These are phyloP conservation scores for Ectobius pallidus DNA, from an alignment of 2,888 invertebrate genomes.

Conservation along the genomic window DNA sequence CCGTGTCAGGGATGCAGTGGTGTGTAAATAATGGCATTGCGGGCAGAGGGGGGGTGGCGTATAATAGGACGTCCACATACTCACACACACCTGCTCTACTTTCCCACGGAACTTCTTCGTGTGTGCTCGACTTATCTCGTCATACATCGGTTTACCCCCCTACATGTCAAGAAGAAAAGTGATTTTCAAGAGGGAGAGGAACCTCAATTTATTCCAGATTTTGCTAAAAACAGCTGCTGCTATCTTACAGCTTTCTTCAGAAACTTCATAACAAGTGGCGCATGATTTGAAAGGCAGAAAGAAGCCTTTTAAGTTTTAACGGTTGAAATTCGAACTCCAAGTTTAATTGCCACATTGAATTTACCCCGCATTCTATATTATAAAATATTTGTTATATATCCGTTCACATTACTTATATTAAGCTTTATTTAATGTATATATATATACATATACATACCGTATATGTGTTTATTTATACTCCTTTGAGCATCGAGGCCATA, in stretches of 20 bases:
- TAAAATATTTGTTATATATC: too few species aligned
- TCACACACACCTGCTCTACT: slow-evolving; percentile 39
- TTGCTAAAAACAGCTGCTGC: slow-evolving; percentile 23
- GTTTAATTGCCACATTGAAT: too few species aligned
- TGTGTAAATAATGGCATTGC: slow-evolving; percentile 20
- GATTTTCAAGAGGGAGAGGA: slow-evolving; percentile 2
- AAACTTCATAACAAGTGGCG: background rate
- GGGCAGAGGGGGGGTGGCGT: background rate
- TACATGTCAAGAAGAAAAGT: slow-evolving; percentile 3
- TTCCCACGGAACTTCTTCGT: slow-evolving; percentile 42
- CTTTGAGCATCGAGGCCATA: too few species aligned
- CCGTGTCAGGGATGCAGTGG: slow-evolving; percentile 8
- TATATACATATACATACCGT: too few species aligned
- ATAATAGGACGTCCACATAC: slow-evolving; percentile 2
- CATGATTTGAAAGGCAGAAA: background rate
- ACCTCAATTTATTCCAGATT: background rate
- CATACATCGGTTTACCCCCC: slow-evolving; percentile 6
- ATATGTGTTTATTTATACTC: too few species aligned
- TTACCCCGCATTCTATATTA: too few species aligned
- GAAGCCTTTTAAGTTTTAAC: background rate
- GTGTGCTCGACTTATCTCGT: slow-evolving; percentile 32
- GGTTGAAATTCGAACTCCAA: too few species aligned
- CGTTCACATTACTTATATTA: too few species aligned
- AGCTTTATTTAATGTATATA: too few species aligned
- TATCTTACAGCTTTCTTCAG: slow-evolving; percentile 17